Conservation (phyloP, 2,888 invertebrate species). For the Caenorhabditis becei region DNA sequence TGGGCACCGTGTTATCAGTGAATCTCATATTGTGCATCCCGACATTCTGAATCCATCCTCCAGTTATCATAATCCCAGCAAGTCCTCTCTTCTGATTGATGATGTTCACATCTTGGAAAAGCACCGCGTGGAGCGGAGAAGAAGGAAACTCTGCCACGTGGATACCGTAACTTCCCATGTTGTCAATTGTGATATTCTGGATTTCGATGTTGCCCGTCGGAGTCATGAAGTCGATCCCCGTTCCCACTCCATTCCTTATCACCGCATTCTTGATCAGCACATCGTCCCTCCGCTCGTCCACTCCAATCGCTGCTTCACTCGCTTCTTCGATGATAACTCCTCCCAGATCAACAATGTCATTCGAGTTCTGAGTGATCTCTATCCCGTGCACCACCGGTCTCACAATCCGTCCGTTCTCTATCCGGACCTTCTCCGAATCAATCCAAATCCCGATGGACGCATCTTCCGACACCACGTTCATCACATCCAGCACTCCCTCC, state of each 20-base stretch:
- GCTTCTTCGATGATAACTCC: slow-evolving; percentile 61
- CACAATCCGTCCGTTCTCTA: slow-evolving; percentile 49
- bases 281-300: slow-evolving; percentile 65
- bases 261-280: slow-evolving; percentile 54
- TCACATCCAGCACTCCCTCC: slow-evolving; percentile 55
- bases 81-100: slow-evolving; percentile 59
- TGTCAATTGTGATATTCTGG: slow-evolving; percentile 47
- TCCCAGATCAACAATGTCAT: slow-evolving; percentile 63
- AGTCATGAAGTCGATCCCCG: slow-evolving; percentile 66
- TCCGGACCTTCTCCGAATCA: slow-evolving; percentile 63
- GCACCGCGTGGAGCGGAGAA: slow-evolving; percentile 58
- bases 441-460: slow-evolving; percentile 68
- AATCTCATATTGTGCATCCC: slow-evolving; percentile 50
- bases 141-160: slow-evolving; percentile 66
- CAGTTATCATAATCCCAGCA: slow-evolving; percentile 62
- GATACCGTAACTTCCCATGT: slow-evolving; percentile 57
- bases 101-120: slow-evolving; percentile 51
- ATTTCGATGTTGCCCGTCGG: slow-evolving; percentile 63
- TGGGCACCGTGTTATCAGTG: slow-evolving; percentile 54
- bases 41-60: slow-evolving; percentile 64
- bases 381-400: slow-evolving; percentile 63
- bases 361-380: slow-evolving; percentile 64
- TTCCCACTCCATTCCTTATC: slow-evolving; percentile 51
- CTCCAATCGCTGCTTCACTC: slow-evolving; percentile 63
- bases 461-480: slow-evolving; percentile 50